Conservation (phyloP, 2,888 invertebrate species). For the Eristalis pertinax region DNA sequence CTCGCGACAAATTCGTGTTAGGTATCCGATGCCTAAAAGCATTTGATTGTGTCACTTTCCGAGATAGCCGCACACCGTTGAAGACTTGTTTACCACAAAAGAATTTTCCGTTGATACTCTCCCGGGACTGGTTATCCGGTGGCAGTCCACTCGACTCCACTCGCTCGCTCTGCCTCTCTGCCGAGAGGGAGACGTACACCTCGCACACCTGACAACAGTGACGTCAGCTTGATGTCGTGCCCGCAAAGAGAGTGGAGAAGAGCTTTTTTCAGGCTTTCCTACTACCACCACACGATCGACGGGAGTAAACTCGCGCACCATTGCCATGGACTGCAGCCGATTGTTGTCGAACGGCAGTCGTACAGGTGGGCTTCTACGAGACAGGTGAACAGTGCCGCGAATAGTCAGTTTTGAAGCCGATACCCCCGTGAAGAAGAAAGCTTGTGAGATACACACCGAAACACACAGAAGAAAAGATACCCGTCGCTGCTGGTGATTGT, state of each 20-base stretch:
- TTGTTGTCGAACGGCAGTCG: conserved; percentile 63
- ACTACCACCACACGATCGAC: conserved; percentile 26
- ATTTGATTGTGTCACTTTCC: conserved; percentile 12
- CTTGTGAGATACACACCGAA: conserved; percentile 38
- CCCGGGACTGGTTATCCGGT: neutral
- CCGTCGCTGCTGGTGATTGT: neutral
- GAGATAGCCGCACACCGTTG: neutral
- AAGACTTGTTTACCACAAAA: conserved; percentile 44
- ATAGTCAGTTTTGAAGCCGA: neutral
- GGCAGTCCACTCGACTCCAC: neutral
- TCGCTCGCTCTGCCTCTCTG: neutral
- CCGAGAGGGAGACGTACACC: neutral
- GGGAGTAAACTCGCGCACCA: neutral
- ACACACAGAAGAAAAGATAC: neutral
- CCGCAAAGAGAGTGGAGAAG: conserved; percentile 1
- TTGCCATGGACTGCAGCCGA: conserved; percentile 14
- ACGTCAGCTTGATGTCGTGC: neutral
- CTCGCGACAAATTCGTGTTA: conserved; percentile 45
- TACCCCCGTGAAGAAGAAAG: conserved; percentile 50
- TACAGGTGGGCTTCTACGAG: conserved; percentile 69
- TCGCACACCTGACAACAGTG: neutral
- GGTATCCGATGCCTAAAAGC: conserved; percentile 18
- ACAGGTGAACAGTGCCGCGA: conserved; percentile 57
- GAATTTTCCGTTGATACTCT: conserved; percentile 2
- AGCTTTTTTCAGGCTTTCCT: conserved; percentile 37